Evolutionary conservation across 1,140 invertebrate species (phyloP).

Genomic region (Solenopsis fugax): DNA sequence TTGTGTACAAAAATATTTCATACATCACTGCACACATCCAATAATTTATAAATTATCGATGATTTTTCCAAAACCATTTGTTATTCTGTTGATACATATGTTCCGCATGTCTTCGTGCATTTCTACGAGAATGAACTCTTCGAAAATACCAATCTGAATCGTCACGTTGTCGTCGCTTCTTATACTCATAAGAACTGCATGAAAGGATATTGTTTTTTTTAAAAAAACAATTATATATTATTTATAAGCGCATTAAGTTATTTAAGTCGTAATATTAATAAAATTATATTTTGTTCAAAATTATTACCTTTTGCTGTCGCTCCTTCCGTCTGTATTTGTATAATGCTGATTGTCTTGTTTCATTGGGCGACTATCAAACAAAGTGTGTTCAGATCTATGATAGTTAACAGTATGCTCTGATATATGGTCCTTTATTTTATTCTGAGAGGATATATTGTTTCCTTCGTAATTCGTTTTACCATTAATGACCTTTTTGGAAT

Average conservation of each 20-base stretch:
- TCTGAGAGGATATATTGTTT: not conserved
- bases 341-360: slow-evolving; percentile 5
- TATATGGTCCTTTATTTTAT: not conserved
- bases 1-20: not conserved
- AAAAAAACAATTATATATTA: not conserved
- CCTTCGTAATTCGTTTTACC: not conserved
- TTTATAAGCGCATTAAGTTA: not conserved
- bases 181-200: not conserved
- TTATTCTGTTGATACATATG: not conserved
- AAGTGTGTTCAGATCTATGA: not conserved
- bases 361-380: not conserved
- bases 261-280: not conserved
- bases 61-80: not conserved
- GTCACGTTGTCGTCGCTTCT: not conserved
- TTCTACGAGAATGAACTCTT: slow-evolving; percentile 24
- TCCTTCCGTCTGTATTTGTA: not conserved
- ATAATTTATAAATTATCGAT: not conserved
- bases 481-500: not conserved
- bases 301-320: not conserved
- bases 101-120: slow-evolving; percentile 15
- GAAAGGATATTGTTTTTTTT: not conserved
- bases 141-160: slow-evolving; percentile 40
- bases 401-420: not conserved
- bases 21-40: not conserved
- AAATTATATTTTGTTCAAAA: not conserved